Base-by-base conservation (phyloP, 2,113 vertebrate species). In the Triplophysa rosa region DNA sequence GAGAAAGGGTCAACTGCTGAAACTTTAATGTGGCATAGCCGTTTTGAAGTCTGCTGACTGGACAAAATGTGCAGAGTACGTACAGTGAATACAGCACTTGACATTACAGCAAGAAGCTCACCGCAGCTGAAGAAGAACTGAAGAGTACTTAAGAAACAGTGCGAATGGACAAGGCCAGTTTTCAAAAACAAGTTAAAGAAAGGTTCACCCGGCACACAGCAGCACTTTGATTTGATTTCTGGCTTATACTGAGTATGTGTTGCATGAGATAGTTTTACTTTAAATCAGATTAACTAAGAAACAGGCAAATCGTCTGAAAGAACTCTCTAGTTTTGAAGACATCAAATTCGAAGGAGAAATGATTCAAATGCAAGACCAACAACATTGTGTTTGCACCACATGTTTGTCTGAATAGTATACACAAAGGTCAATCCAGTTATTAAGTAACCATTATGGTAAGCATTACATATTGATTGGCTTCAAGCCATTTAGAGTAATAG, bases 161-260 rank as follows among this genome's bases (percentile, higher is more conserved):
- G n/a, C 26, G 54, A 40, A 33, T 47, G 16, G 7, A 64, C 19
- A 58, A 58, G 54, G 54, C 54, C 54, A 58, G 19, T 21, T 37
- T 37, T 37, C 5, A 21, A 59, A 49, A 47, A 26, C 12, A 62
- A 45, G 63, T 75, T 45, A 10, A 23, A 61, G 11, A 37, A 59
- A 73, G 6, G n/a, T 6, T 6, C 29, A 40, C 7, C n/a, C 10
- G n/a, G 56, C 42, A 73, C 59, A 73, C 42, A 49, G 19, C 45
- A 65, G 59, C 45, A 4, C 42, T 77, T 54, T 77, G 17, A 54
- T 49, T 49, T 64, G 59, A 73, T 75, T 47, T 29, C 62, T 74
- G 58, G 23, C 37, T 74, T 26, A 42, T 13, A 45, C 71, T 58
- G 47, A 2, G 29, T 29, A 29, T 80, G 21, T 45, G 49, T 80